phyloP scores from a whole-genome alignment of 2,888 invertebrate genomes.

The Stenotaenia linearis region DNA sequence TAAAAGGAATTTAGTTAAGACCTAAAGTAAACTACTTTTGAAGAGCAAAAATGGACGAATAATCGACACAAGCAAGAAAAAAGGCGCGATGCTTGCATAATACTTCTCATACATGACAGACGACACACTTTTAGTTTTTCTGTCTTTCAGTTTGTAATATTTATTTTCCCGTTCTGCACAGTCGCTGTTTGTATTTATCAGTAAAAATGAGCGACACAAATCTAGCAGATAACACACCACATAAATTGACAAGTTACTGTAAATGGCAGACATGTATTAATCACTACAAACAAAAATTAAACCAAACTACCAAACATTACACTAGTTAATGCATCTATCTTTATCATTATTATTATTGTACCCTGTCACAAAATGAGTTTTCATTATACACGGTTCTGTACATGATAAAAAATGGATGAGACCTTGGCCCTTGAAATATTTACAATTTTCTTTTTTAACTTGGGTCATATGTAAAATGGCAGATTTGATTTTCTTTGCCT shows the following conservation, averaged over 20 bases:
- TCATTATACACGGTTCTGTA: conserved; percentile 19
- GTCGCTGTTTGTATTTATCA: not conserved
- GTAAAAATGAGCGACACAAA: not conserved
- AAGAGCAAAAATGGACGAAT: not conserved
- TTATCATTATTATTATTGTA: conserved; percentile 7
- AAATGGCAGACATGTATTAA: conserved; percentile 21
- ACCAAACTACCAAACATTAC: conserved; percentile 5
- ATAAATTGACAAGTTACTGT: conserved; percentile 21
- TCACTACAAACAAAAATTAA: conserved; percentile 21
- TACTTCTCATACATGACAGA: not conserved
- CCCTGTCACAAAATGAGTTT: conserved; percentile 20
- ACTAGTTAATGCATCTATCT: not conserved
- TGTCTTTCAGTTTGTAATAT: not conserved
- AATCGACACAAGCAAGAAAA: not conserved
- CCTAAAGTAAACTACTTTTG: not conserved
- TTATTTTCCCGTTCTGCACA: conserved; percentile 17
- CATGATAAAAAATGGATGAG: not conserved
- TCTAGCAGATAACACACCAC: not conserved
- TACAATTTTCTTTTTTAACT: not conserved
- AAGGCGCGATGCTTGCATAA: not conserved
- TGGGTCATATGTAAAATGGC: not conserved
- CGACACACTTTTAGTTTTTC: not conserved
- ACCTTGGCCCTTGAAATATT: not conserved
- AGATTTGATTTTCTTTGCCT: conserved; percentile 5
- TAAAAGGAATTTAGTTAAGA: not conserved